Evolutionary conservation across 2,797 vertebrate species (phyloP).

Genomic region (Phyllotis vaccarum): DNA sequence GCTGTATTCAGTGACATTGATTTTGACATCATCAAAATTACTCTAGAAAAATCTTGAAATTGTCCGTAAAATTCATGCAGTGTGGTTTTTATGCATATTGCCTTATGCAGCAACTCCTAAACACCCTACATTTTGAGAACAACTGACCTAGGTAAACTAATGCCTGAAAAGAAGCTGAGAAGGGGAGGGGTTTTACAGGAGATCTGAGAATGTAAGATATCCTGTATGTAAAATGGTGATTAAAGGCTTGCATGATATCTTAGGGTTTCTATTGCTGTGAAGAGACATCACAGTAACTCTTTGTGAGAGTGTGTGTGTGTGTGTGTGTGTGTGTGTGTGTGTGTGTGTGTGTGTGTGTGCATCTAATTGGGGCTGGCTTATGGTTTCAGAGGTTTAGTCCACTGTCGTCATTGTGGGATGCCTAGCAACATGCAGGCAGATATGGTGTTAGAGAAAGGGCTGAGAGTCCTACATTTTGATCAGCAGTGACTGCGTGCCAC

Average conservation of each 20-base stretch:
- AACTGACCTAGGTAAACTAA: conserved; percentile 36
- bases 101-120: neutral
- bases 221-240: conserved; percentile 7
- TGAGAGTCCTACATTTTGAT: neutral
- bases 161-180: neutral
- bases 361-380: neutral
- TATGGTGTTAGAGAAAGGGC: neutral
- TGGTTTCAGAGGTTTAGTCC: neutral
- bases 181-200: neutral
- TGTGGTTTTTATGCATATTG: conserved; percentile 3
- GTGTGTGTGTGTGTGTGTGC: too few species aligned
- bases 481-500: neutral
- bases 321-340: too few species aligned
- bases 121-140: conserved; percentile 15
- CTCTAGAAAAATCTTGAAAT: conserved; percentile 35
- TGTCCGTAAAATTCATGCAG: neutral
- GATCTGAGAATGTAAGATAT: neutral
- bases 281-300: neutral
- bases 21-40: neutral
- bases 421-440: neutral
- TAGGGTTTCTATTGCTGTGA: neutral
- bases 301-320: too few species aligned
- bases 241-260: neutral
- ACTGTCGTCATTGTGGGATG: neutral
- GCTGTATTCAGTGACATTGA: neutral